Conservation (phyloP, 2,797 vertebrate species). For the Mus caroli region DNA sequence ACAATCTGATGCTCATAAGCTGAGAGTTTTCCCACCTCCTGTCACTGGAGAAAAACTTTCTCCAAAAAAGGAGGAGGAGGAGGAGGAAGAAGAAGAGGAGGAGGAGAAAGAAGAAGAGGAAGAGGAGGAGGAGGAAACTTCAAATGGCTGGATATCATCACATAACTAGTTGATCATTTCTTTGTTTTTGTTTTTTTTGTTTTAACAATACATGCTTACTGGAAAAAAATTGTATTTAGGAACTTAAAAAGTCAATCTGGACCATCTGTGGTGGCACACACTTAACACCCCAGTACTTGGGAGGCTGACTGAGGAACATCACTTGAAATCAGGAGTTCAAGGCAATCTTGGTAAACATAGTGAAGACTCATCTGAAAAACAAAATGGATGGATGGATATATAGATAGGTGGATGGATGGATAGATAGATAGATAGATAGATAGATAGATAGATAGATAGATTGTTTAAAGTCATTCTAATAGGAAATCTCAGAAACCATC, state of each 20-base stretch:
- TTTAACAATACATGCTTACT: not conserved
- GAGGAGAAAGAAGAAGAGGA: no score
- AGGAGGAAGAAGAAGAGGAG: not conserved
- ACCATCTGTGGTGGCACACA: not conserved
- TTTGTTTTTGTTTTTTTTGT: not conserved
- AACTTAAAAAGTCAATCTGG: not conserved
- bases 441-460: no score
- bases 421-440: not conserved
- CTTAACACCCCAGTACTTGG: not conserved
- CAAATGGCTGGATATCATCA: not conserved
- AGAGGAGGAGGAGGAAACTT: not conserved
- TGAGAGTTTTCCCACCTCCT: slow-evolving; percentile 65
- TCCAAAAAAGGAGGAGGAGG: not conserved
- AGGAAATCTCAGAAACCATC: slow-evolving; percentile 27
- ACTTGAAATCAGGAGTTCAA: not conserved
- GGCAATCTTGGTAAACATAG: not conserved
- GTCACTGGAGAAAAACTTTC: slow-evolving; percentile 34
- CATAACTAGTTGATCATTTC: not conserved
- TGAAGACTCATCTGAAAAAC: not conserved
- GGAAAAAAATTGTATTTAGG: slow-evolving; percentile 19
- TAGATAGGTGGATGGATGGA: not conserved
- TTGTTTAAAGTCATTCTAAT: not conserved
- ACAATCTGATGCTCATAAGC: not conserved
- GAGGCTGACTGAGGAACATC: not conserved
- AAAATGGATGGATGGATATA: not conserved